A percentile compares a stretch with the other conserved stretches of the same genome.
phyloP scores from a whole-genome alignment of 2,888 invertebrate genomes.

The Erebia palarica region DNA sequence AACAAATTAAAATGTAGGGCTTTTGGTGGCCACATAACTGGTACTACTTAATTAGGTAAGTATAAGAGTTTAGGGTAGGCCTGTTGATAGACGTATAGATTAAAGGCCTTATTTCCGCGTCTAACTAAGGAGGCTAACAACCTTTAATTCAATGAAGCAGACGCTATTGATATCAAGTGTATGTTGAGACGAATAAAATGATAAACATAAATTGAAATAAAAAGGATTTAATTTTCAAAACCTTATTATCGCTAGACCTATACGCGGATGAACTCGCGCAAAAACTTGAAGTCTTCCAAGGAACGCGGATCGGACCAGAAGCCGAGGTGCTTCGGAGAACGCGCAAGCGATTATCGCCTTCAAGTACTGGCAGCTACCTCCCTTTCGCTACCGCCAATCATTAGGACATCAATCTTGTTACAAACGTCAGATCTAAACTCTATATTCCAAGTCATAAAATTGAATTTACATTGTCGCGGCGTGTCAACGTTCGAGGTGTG shows the following conservation, averaged over 20 bases:
- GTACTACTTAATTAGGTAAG: too few relatives aligned
- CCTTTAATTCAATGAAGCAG: neutral
- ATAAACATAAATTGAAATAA: conserved; percentile 19
- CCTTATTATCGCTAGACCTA: conserved; percentile 68
- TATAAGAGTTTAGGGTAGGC: too few relatives aligned
- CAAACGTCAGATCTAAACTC: conserved; percentile 57
- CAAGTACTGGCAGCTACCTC: conserved; percentile 56
- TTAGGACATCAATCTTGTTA: conserved; percentile 63
- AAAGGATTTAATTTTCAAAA: conserved; percentile 60
- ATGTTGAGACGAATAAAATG: neutral
- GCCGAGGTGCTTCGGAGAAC: conserved; percentile 47
- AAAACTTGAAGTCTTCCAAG: conserved; percentile 75
- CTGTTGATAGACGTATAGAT: too few relatives aligned
- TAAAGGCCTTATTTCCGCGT: too few relatives aligned
- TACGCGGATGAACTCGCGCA: conserved; percentile 70
- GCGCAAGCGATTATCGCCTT: conserved; percentile 62
- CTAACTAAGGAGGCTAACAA: too few relatives aligned
- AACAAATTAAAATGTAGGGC: too few relatives aligned
- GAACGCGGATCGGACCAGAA: conserved; percentile 75
- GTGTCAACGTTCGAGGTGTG: conserved; percentile 36
- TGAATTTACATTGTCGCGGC: conserved; percentile 55
- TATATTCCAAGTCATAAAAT: conserved; percentile 61
- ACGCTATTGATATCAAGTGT: neutral
- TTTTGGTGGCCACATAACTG: too few relatives aligned
- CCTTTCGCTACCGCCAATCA: conserved; percentile 55